A percentile compares a stretch with the other conserved stretches of the same genome.
Conservation (phyloP, 2,888 invertebrate species). For the Eretmocerus hayati region DNA sequence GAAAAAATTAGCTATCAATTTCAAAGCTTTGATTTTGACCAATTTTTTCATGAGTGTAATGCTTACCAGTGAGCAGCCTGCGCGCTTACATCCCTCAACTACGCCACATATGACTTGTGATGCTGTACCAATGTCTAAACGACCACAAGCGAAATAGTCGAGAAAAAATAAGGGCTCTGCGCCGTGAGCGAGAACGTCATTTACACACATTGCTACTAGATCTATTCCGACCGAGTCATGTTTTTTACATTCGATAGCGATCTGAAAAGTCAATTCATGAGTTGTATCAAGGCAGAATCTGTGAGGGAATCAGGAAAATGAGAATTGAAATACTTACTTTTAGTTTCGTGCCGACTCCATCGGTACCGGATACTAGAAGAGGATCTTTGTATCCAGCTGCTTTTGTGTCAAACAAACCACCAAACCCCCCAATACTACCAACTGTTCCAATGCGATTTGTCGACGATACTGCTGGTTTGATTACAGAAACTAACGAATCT, state of each 20-base stretch:
- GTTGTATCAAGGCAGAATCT: no score
- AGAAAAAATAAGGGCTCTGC: slow-evolving; percentile 94
- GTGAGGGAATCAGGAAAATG: no score
- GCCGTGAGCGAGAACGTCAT: slow-evolving; percentile 91
- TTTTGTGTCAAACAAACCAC: slow-evolving; percentile 83
- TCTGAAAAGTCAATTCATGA: slow-evolving; percentile 59
- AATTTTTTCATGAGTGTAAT: not conserved
- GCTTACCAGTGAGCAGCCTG: slow-evolving; percentile 80
- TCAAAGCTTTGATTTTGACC: not conserved
- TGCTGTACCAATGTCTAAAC: slow-evolving; percentile 70
- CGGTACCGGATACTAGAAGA: slow-evolving; percentile 86
- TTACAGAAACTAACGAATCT: slow-evolving; percentile 71
- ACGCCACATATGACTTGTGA: slow-evolving; percentile 78
- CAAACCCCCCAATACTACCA: slow-evolving; percentile 85
- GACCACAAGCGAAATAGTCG: slow-evolving; percentile 93
- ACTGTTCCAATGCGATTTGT: slow-evolving; percentile 74
- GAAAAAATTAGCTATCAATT: not conserved
- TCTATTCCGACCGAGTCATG: slow-evolving; percentile 88
- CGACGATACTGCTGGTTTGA: slow-evolving; percentile 74
- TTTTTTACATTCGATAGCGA: slow-evolving; percentile 71
- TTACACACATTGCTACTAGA: slow-evolving; percentile 96
- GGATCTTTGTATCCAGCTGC: slow-evolving; percentile 73
- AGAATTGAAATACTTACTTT: slow-evolving; percentile 64
- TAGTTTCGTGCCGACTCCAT: slow-evolving; percentile 95
- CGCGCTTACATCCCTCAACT: slow-evolving; percentile 76